Percentiles rank a stretch among this genome's conserved stretches.
Evolutionary conservation across 2,888 invertebrate species (phyloP).

Genomic region (Didymodactylos carnosus): DNA sequence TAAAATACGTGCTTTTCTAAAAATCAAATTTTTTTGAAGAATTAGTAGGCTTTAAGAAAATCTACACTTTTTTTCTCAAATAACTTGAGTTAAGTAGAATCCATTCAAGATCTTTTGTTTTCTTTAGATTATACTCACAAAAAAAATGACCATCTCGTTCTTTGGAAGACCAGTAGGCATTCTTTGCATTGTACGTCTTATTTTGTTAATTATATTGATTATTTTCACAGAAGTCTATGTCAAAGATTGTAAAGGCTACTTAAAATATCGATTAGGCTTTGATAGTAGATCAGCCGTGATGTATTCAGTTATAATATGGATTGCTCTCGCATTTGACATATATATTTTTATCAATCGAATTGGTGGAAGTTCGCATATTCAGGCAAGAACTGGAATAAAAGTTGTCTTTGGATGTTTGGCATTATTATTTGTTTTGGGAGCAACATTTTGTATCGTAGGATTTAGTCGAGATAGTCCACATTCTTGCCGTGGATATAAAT

Average conservation of each 20-base stretch:
- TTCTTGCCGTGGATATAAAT: too few species aligned
- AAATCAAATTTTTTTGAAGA: too few species aligned
- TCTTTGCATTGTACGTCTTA: not conserved
- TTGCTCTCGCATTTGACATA: not conserved
- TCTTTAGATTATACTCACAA: too few species aligned
- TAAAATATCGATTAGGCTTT: not conserved
- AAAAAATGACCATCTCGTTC: not conserved
- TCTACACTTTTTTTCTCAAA: not conserved
- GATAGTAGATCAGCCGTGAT: not conserved
- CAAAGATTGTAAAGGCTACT: not conserved
- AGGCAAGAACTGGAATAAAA: too few species aligned
- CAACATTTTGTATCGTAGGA: too few species aligned
- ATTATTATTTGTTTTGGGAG: too few species aligned
- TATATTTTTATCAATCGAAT: not conserved
- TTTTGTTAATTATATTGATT: not conserved
- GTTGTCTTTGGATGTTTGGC: too few species aligned
- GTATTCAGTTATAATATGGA: not conserved
- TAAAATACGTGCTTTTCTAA: too few species aligned
- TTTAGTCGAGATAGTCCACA: too few species aligned
- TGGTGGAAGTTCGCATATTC: too few species aligned
- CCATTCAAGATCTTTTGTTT: too few species aligned
- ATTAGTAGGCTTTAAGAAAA: too few species aligned
- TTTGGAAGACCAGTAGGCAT: not conserved
- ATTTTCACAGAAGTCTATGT: not conserved
- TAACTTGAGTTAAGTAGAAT: not conserved